phyloP scores from a whole-genome alignment of 2,797 vertebrate species.

The Gouania willdenowi region DNA sequence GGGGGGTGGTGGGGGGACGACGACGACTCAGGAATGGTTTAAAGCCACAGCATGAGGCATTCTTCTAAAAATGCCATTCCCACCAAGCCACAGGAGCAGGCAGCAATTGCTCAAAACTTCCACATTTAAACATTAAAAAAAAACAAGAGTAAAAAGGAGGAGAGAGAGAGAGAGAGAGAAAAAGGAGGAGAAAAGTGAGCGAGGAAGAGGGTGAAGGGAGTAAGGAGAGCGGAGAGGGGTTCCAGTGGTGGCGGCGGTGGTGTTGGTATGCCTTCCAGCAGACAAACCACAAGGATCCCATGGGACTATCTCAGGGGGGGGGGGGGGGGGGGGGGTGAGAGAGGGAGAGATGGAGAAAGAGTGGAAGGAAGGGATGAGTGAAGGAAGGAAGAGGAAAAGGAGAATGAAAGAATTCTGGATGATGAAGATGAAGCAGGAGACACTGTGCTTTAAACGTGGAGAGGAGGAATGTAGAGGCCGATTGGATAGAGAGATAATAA shows the following conservation, averaged over 20 bases:
- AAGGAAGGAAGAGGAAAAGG: slow-evolving; percentile 9
- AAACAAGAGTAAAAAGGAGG: no score
- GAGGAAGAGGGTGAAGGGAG: slow-evolving; percentile 27
- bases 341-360: background rate
- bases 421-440: slow-evolving; percentile 27
- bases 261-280: slow-evolving; percentile 74
- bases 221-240: slow-evolving; percentile 57
- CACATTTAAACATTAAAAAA: no score
- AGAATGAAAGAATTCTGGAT: slow-evolving; percentile 2
- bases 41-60: slow-evolving; percentile 73
- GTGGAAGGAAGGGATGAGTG: slow-evolving; percentile 2
- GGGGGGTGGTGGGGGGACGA: no score
- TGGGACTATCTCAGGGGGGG: slow-evolving; percentile 62
- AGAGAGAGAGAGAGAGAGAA: slow-evolving; percentile 39
- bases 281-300: slow-evolving; percentile 72
- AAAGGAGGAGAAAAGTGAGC: slow-evolving; percentile 39
- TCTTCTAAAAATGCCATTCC: slow-evolving; percentile 81
- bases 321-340: slow-evolving; percentile 16
- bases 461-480: slow-evolving; percentile 5
- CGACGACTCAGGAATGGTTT: slow-evolving; percentile 72
- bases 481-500: slow-evolving; percentile 46
- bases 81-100: slow-evolving; percentile 76
- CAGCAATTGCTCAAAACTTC: slow-evolving; percentile 82
- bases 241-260: slow-evolving; percentile 73
- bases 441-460: no score